Conservation (phyloP, 2,888 invertebrate genomes). For the Mesorhabditis belari region DNA sequence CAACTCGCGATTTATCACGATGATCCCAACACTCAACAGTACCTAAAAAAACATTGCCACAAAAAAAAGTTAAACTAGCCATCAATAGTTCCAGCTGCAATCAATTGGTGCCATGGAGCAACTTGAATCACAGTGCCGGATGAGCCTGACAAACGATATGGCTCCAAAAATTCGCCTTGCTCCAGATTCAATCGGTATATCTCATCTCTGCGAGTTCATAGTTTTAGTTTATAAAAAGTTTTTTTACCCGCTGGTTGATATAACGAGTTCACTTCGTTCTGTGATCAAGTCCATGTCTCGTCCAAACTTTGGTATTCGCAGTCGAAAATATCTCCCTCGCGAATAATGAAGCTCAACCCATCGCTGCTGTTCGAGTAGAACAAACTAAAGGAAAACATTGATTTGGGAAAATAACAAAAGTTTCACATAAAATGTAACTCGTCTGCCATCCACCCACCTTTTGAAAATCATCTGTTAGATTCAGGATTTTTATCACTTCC, state of each 20-base stretch:
- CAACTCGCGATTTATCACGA: slow-evolving; percentile 70
- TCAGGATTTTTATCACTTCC: slow-evolving; percentile 85
- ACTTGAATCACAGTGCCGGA: slow-evolving; percentile 61
- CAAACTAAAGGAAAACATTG: slow-evolving; percentile 64
- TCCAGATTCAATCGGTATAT: slow-evolving; percentile 90
- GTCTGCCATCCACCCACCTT: slow-evolving; percentile 62
- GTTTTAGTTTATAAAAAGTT: slow-evolving; percentile 61
- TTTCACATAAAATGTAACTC: neutral
- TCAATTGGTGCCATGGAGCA: slow-evolving; percentile 78
- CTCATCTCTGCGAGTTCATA: slow-evolving; percentile 64
- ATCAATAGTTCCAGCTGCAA: neutral
- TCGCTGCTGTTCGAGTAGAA: slow-evolving; percentile 80
- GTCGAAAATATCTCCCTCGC: slow-evolving; percentile 79
- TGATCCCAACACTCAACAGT: slow-evolving; percentile 96
- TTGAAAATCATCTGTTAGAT: slow-evolving; percentile 88
- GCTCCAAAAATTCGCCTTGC: slow-evolving; percentile 83
- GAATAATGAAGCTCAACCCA: slow-evolving; percentile 91
- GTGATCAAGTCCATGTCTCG: slow-evolving; percentile 84
- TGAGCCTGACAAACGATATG: slow-evolving; percentile 63
- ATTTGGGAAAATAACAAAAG: neutral
- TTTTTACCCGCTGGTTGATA: slow-evolving; percentile 68
- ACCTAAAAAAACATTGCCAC: slow-evolving; percentile 58
- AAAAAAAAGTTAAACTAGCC: neutral
- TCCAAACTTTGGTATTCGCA: slow-evolving; percentile 89
- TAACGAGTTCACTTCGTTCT: slow-evolving; percentile 75